These are phyloP conservation scores for Thamnophis sirtalis DNA, from an alignment of 2,113 vertebrate genomes.

Conservation along the genomic window DNA sequence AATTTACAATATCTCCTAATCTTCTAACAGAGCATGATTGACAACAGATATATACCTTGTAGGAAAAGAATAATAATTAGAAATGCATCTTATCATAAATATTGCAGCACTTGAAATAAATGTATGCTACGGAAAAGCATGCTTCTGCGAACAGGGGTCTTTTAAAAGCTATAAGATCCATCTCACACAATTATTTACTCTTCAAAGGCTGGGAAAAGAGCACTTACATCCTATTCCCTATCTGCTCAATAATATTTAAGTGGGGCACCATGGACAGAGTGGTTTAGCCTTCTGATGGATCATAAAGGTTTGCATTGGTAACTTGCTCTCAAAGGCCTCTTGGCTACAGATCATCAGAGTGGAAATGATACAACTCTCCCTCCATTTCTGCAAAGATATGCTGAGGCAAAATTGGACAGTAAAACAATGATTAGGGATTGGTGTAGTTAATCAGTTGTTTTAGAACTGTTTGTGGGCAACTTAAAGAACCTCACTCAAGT, in stretches of 20 bases:
- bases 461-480: not conserved
- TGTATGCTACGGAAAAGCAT: conserved; percentile 32
- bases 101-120: conserved; percentile 40
- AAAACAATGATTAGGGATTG: not conserved
- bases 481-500: not conserved
- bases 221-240: not conserved
- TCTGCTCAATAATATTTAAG: not conserved
- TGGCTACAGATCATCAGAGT: not conserved
- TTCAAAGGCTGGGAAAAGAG: conserved; percentile 36
- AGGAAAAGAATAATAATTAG: conserved; percentile 14
- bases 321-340: not conserved
- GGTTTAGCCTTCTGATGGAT: not conserved
- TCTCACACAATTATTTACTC: conserved; percentile 23
- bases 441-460: not conserved
- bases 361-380: not conserved
- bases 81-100: conserved; percentile 39
- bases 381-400: not conserved
- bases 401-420: not conserved
- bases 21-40: conserved; percentile 14
- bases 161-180: conserved; percentile 13
- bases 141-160: conserved; percentile 20
- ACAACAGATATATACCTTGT: conserved; percentile 17
- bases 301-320: not conserved
- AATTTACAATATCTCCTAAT: not conserved
- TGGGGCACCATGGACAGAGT: not conserved